These are phyloP conservation scores for Lates calcarifer DNA, from an alignment of 2,113 vertebrate species.

Conservation along the genomic window DNA sequence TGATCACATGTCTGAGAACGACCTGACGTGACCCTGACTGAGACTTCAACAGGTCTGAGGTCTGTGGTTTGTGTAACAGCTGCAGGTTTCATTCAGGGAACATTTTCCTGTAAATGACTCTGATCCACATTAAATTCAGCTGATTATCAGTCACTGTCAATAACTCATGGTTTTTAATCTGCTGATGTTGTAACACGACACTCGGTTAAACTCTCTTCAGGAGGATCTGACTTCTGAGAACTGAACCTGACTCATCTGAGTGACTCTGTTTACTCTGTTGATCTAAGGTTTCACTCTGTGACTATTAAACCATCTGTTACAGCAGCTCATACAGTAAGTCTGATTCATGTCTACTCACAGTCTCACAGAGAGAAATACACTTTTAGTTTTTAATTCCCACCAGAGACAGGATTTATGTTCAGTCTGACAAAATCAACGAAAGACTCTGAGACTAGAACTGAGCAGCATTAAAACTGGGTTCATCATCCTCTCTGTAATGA, in stretches of 20 bases:
- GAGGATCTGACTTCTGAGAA: constrained; percentile 2
- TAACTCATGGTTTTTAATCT: no score
- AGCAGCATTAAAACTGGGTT: no score
- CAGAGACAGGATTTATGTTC: no score
- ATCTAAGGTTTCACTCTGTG: not conserved
- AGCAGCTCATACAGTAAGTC: not conserved
- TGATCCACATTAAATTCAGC: not conserved
- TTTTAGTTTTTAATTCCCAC: no score
- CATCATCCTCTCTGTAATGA: no score
- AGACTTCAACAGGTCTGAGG: not conserved
- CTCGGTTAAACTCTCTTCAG: not conserved
- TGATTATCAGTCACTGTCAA: not conserved
- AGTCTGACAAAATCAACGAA: no score
- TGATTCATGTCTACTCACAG: not conserved
- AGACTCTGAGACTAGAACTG: no score
- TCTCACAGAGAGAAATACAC: no score
- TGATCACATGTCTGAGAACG: not conserved
- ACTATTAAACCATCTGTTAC: constrained; percentile 16
- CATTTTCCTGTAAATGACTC: no score
- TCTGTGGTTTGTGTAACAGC: not conserved
- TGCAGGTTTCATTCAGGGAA: not conserved
- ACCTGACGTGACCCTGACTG: constrained; percentile 8
- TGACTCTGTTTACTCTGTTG: not conserved
- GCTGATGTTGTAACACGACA: not conserved
- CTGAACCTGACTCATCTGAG: not conserved